Conservation (phyloP, 2,888 invertebrate genomes). For the Acheta domesticus region DNA sequence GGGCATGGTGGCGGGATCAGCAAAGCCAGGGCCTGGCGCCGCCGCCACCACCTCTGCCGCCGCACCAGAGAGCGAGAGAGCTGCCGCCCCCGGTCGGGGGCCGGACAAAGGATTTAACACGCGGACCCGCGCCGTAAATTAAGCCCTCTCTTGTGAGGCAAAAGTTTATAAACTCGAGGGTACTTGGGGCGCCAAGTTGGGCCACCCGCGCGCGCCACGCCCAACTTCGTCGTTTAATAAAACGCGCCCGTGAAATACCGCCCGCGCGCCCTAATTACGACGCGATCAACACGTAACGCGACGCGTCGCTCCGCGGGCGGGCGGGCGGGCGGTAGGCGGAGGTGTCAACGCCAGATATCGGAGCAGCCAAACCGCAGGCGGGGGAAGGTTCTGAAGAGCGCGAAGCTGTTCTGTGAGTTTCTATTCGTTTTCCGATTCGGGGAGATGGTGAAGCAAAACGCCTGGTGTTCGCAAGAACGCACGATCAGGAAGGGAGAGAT, state of each 20-base stretch:
- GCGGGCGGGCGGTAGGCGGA: too few relatives aligned
- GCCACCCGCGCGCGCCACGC: not conserved
- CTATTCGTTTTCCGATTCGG: too few relatives aligned
- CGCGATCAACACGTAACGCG: not conserved
- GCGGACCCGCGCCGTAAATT: constrained; percentile 7
- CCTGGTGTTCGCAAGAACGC: too few relatives aligned
- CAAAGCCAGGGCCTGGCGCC: too few relatives aligned
- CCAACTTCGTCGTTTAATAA: constrained; percentile 11
- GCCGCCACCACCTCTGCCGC: not conserved
- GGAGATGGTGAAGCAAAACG: too few relatives aligned
- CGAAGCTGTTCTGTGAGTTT: too few relatives aligned
- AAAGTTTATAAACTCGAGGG: constrained; percentile 18
- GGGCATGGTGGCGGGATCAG: too few relatives aligned
- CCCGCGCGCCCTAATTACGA: not conserved
- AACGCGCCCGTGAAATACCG: constrained; percentile 1
- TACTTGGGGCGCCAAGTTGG: not conserved
- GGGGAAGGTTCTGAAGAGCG: too few relatives aligned
- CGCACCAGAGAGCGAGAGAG: not conserved
- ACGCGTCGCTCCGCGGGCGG: too few relatives aligned
- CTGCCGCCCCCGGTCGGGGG: not conserved
- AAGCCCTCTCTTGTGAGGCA: constrained; percentile 1
- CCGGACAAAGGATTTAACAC: constrained; percentile 2
- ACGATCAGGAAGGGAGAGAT: too few relatives aligned
- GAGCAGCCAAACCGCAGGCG: too few relatives aligned
- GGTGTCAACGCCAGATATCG: too few relatives aligned